Base-by-base conservation (phyloP, 2,888 invertebrate genomes). In the Geotrupes spiniger region DNA sequence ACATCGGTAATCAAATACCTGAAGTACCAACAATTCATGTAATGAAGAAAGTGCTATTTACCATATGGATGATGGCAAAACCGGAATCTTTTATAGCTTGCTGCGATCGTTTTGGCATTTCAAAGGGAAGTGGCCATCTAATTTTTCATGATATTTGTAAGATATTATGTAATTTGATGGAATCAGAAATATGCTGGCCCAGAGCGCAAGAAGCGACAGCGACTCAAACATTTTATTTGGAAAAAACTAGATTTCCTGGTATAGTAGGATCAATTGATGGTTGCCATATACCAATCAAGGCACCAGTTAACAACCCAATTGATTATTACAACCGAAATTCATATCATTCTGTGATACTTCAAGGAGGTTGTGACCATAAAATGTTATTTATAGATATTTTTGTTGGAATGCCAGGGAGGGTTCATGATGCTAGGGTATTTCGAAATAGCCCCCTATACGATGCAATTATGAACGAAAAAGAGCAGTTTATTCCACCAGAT, bases 381-480 rank as follows among this genome's bases (percentile, higher is more conserved):
- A 3, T 4, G 6, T 21, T 21, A 21, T 21, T 21, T 21, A 21
- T 21, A 4, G 6, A 21, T 21, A 21, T 21, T 21, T 21, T 21
- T 21, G 21, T 21, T 21, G 21, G 21, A 4, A 21, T 21, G 21
- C 21, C 21, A 21, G 4, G 21, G 6, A 3, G 21, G 17, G 37
- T 53, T 40, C 45, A 53, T 14, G 55, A 55, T 52, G 51, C 52
- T 2, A 33, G 52, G 12, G 37, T 55, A 9, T 39, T 52, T 25
- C 41, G 39, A 31, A 49, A 38, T 26, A 54, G 49, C 2, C 38
- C 46, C 14, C 2, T 53, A n/a, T 50, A 38, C 33, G 27, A 39
- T 9, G 9, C 6, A 21, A n/a, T 46, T 21, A 29, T 25, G 4
- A 15, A 40, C 11, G 12, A 42, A 15, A 12, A 26, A 36, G 27